Percentiles rank a stretch among this genome's conserved stretches.
Evolutionary conservation across 2,113 vertebrate species (phyloP).

Genomic region (Excalfactoria chinensis): DNA sequence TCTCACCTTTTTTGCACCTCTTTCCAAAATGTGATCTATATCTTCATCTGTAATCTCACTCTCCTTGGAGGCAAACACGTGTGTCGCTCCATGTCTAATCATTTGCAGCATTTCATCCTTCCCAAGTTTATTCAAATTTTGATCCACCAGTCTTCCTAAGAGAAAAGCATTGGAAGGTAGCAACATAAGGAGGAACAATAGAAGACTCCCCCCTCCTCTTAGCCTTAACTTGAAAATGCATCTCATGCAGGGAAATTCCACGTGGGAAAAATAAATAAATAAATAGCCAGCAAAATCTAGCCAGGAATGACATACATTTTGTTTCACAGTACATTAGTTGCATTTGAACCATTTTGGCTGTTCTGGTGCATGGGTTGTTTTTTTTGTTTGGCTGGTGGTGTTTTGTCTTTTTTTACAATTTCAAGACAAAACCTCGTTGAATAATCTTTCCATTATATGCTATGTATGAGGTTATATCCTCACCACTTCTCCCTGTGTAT

Average conservation of each 20-base stretch:
- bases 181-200: not conserved
- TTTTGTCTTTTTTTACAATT: not conserved
- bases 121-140: constrained; percentile 94
- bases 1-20: constrained; percentile 93
- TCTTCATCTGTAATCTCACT: constrained; percentile 99
- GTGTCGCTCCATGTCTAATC: constrained; percentile 96
- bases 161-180: not conserved
- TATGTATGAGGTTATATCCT: not conserved
- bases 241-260: not conserved
- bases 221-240: not conserved
- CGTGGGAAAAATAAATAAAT: too few relatives aligned
- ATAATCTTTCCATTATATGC: not conserved
- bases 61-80: constrained; percentile 97
- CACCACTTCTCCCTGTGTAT: not conserved
- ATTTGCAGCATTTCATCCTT: constrained; percentile 99
- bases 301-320: not conserved
- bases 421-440: not conserved
- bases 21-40: constrained; percentile 94
- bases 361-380: not conserved
- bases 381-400: not conserved
- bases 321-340: not conserved
- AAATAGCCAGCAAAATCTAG: not conserved
- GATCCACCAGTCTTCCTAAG: constrained; percentile 94
- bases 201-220: rapidly evolving
- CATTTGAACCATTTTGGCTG: not conserved